Evolutionary conservation across 2,888 invertebrate species (phyloP), one percentile per base, ranked within the genome.

Genomic region (Drosophila cracens): DNA sequence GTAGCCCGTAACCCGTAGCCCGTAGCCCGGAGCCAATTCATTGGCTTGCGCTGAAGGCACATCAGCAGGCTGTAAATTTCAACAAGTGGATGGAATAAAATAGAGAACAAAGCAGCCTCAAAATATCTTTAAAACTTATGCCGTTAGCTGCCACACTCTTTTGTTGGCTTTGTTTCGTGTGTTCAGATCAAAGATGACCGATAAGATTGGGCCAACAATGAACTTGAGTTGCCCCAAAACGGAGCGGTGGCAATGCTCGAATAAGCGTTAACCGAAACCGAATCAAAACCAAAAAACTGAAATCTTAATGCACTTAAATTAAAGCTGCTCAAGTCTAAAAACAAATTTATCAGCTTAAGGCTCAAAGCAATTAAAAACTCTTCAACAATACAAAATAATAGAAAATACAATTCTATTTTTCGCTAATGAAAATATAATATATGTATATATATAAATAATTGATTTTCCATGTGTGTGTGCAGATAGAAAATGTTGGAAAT

Each of bases 141-240:
- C 76, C 63, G 72, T 66, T 71, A 81, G 76, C 80, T 84, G 76
- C 76, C 76, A 72, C 88, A 87, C 90, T 77, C 63, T 56, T 76
- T 52, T 73, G 79, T 80, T 40, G 29, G 69, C 59, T 58, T 70
- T 71, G 69, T 74, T 70, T 69, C 59, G 49, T 68, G 25, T 52
- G 51, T 10, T 38, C 38, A 76, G 75, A 82, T 85, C 77, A 75
- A 74, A 83, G 86, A 87, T 84, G 38, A 11, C 48, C 36, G 73
- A 70, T 83, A 59, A 83, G 73, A 75, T 69, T 48, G 38, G 18
- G 36, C 56, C 21, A 67, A 64, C 72, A 63, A 81, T 76, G 62
- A 52, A 65, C 49, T 56, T 58, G 48, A 60, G 43, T 34, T 53
- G 40, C 43, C 36, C 33, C 31, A 33, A 13, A 43, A 31, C 25